Evolutionary conservation across 2,888 invertebrate genomes (phyloP).

Genomic region (Papilio gigon): DNA sequence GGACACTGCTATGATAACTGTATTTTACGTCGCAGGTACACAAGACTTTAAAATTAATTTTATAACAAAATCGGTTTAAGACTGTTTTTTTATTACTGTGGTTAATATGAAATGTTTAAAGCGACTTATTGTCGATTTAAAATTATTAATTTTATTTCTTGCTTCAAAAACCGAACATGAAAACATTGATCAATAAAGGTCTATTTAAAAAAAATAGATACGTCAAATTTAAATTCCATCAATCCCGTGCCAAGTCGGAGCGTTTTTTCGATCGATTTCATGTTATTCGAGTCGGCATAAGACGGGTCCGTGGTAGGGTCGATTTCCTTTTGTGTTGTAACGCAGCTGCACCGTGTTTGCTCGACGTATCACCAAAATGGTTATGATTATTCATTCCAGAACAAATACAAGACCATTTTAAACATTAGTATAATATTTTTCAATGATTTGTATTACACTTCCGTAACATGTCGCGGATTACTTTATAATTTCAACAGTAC

Average conservation of each 20-base stretch:
- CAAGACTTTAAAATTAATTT: conserved; percentile 9
- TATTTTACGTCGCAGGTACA: conserved; percentile 25
- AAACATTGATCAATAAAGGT: background rate
- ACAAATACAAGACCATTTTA: conserved; percentile 15
- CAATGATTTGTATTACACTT: conserved; percentile 18
- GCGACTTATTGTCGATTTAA: background rate
- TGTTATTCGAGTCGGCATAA: conserved; percentile 3
- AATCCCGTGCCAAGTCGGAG: background rate
- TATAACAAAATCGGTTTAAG: conserved; percentile 24
- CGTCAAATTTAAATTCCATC: background rate
- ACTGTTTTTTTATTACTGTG: conserved; percentile 17
- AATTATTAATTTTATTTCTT: background rate
- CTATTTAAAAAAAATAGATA: background rate
- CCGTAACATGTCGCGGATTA: background rate
- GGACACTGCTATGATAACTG: conserved; percentile 29
- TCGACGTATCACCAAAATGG: conserved; percentile 29
- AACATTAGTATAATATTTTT: conserved; percentile 3
- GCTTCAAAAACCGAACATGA: background rate
- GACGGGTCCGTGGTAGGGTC: conserved; percentile 19
- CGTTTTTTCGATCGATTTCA: background rate
- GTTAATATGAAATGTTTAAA: background rate
- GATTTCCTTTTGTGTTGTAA: conserved; percentile 20
- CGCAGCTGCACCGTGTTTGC: conserved; percentile 34
- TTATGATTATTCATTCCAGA: conserved; percentile 27
- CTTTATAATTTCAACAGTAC: background rate